phyloP scores from a whole-genome alignment of 2,113 vertebrate genomes.

The Etheostoma cragini region DNA sequence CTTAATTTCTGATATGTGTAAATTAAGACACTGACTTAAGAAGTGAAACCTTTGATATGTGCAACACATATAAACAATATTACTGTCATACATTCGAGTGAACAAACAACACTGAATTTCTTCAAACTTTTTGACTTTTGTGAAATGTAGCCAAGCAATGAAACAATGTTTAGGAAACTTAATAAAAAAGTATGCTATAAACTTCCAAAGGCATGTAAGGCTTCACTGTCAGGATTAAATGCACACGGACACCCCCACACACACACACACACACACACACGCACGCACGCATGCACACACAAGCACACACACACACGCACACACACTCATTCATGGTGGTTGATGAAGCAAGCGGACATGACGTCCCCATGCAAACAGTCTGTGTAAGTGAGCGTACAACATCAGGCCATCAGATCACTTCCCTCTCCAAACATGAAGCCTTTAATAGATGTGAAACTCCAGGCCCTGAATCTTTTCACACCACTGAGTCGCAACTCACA shows the following conservation, averaged over 20 bases:
- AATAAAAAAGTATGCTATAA: conserved; percentile 10
- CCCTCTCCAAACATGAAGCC: conserved; percentile 65
- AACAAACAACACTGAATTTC: not conserved
- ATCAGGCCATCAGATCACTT: conserved; percentile 73
- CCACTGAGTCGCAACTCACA: conserved; percentile 61
- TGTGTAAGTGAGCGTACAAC: conserved; percentile 70
- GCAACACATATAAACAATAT: conserved; percentile 10
- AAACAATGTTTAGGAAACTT: not conserved
- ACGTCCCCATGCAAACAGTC: conserved; percentile 56
- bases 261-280: not conserved
- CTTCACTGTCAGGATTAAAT: not conserved
- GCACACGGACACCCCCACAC: not conserved
- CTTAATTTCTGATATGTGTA: conserved; percentile 24
- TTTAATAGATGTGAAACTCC: conserved; percentile 70
- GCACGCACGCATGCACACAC: too few relatives aligned
- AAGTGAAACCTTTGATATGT: conserved; percentile 33
- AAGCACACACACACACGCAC: not conserved
- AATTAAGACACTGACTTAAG: conserved; percentile 32
- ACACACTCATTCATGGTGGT: conserved; percentile 18
- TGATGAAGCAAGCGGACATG: conserved; percentile 51
- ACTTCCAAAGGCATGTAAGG: not conserved
- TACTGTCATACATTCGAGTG: not conserved
- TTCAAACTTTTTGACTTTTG: conserved; percentile 8
- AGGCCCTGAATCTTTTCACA: conserved; percentile 64
- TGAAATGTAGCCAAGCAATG: conserved; percentile 11